Base-by-base conservation (phyloP, 2,797 vertebrate genomes). In the Acanthurus tractus region DNA sequence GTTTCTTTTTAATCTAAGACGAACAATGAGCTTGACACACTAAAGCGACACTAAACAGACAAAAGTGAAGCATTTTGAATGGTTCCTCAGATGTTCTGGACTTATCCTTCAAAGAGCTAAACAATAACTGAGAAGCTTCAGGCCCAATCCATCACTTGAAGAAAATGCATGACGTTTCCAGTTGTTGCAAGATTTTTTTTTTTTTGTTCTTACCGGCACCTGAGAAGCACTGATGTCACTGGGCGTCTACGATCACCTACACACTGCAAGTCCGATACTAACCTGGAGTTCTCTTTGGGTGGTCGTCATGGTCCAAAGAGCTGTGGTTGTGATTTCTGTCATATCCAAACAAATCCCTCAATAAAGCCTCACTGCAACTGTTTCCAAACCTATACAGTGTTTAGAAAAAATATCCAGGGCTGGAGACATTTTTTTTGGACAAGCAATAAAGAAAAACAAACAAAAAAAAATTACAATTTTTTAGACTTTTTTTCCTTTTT, bases 401-500 rank as follows among this genome's bases (percentile, higher is more conserved):
- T 81, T 84, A 89, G 76, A 89, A 92, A 92, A 90, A 80, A 84
- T 77, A 81, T 83, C 84, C 81, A 65, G 82, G 84, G 73, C 74
- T 80, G 72, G 72, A 90, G 79, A 83, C 76, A 72, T 64, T 81
- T 77, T 88, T 78, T 73, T 80, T 12, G 79, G 67, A 88, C 84
- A 87, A 89, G 88, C 87, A 89, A 85, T 68, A 79, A 78, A 90
- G 70, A 88, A 86, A 90, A 74, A 29, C 2, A 29, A 3, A 25
- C 3, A 29, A 29, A 88, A 88, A 92, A 87, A 81, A 81, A 78
- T 71, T 46, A 88, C 49, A 70, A 81, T 89, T 93, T 93, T 93
- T 94, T 88, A 84, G 65, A 83, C 84, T 70, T 91, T 93, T 74
- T 80, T 88, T 85, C 89, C 77, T 58, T 94, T 93, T 92, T 90